phyloP scores from a whole-genome alignment of 53 echinoderm and acorn worm genomes.

The Echinometra lucunter region DNA sequence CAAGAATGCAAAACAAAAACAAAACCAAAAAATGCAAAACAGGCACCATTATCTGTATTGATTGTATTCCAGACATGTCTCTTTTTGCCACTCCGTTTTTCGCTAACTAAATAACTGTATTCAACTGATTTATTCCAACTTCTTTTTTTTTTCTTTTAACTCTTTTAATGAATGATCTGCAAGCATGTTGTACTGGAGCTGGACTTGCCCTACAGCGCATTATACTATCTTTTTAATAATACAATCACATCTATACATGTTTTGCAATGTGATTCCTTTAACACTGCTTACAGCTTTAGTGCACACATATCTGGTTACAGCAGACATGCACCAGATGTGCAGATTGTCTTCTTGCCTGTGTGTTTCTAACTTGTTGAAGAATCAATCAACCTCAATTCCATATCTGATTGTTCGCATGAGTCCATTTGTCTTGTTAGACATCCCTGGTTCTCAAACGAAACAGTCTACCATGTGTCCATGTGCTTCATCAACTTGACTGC shows the following conservation, averaged over 20 bases:
- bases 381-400: background rate
- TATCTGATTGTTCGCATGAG: background rate
- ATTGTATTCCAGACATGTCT: no score
- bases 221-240: background rate
- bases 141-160: background rate
- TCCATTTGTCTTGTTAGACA: background rate
- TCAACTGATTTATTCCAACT: no score
- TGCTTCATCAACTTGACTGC: background rate
- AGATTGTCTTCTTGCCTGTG: background rate
- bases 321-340: background rate
- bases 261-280: background rate
- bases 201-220: background rate
- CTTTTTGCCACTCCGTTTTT: no score
- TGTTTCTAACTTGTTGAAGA: background rate
- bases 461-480: background rate
- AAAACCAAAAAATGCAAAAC: no score
- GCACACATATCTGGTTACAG: background rate
- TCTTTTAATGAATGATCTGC: background rate
- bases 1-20: no score
- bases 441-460: background rate
- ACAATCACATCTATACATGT: background rate
- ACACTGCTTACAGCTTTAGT: background rate
- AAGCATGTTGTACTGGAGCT: background rate
- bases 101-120: no score
- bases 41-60: no score